phyloP scores from a whole-genome alignment of 1,140 invertebrate genomes.

The Platorchestia sp. region DNA sequence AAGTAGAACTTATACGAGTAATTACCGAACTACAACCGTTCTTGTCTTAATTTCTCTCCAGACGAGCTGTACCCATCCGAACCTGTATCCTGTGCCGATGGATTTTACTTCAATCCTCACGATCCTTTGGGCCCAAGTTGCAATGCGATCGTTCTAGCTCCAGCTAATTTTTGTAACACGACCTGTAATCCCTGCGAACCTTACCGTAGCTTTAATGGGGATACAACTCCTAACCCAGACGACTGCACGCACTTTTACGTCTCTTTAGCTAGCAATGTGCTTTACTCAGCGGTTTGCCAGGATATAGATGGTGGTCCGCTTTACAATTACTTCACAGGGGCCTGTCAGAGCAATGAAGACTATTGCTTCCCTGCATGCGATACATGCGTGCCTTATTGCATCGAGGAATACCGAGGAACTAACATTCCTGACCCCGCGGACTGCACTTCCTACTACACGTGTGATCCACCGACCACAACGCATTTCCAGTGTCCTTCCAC shows the following conservation, averaged over 20 bases:
- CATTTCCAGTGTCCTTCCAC: neutral
- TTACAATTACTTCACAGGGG: neutral
- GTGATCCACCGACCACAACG: neutral
- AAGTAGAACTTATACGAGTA: no score
- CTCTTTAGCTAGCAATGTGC: neutral
- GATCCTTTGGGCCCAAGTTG: constrained; percentile 11
- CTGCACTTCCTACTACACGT: neutral
- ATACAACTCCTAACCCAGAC: neutral
- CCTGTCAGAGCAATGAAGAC: neutral
- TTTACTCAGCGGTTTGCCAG: neutral
- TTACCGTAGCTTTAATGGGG: neutral
- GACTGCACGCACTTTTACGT: neutral
- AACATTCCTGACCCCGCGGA: neutral
- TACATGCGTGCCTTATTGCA: neutral
- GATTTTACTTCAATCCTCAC: neutral
- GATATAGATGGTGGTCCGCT: neutral
- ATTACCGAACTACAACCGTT: neutral
- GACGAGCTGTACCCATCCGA: neutral
- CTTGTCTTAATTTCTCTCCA: neutral
- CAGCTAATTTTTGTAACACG: neutral
- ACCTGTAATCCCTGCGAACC: neutral
- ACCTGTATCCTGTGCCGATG: neutral
- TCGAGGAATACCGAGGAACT: neutral
- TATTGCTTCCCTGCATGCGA: neutral
- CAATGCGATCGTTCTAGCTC: neutral